Conservation (phyloP, 2,113 vertebrate species). For the Siphamia tubifer region DNA sequence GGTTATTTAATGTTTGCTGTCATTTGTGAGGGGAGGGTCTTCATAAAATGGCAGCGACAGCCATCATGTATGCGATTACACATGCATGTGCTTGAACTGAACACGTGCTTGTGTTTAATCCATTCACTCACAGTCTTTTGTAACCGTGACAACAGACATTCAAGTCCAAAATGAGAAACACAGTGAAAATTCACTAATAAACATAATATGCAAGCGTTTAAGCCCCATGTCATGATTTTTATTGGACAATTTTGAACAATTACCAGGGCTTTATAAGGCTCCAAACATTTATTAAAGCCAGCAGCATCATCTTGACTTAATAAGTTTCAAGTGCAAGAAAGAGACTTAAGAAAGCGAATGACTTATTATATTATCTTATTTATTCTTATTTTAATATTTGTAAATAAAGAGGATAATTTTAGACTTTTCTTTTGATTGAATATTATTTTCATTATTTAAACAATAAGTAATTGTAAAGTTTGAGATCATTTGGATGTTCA, state of each 20-base stretch:
- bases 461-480: no score
- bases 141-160: not conserved
- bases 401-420: no score
- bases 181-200: slow-evolving; percentile 43
- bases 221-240: slow-evolving; percentile 60
- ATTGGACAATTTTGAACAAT: slow-evolving; percentile 65
- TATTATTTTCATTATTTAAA: no score
- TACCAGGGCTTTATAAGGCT: slow-evolving; percentile 52
- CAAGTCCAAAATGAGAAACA: slow-evolving; percentile 10
- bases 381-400: no score
- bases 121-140: no score
- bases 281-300: slow-evolving; percentile 52
- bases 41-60: slow-evolving; percentile 48
- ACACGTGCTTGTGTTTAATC: not conserved
- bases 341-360: no score
- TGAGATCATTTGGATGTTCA: no score
- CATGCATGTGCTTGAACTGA: not conserved
- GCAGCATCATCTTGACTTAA: slow-evolving; percentile 37
- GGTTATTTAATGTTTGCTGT: slow-evolving; percentile 67
- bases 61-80: not conserved
- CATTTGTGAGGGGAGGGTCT: slow-evolving; percentile 43
- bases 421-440: no score
- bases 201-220: slow-evolving; percentile 51
- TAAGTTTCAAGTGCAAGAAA: not conserved
- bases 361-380: no score